Evolutionary conservation across 2,888 invertebrate genomes (phyloP), one percentile per base, ranked within the genome.

Genomic region (Sesamia inferens): DNA sequence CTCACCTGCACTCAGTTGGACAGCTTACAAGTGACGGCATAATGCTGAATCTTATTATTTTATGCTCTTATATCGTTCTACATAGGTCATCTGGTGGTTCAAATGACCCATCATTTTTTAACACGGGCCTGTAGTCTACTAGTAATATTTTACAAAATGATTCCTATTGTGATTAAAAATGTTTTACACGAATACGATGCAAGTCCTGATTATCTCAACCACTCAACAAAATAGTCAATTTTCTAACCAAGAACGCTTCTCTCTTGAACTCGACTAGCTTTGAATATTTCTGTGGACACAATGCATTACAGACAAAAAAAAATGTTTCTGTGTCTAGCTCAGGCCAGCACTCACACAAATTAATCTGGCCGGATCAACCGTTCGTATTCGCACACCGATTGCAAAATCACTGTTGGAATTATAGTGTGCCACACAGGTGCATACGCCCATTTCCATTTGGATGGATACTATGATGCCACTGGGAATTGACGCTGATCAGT

Each of bases 261-360:
- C 14, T 19, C n/a, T 0, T 7, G 55, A 42, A 31, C 5, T 19
- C 5, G n/a, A 6, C 39, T 11, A 24, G 13, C 48, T 44, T 31
- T 31, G 54, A 76, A 76, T 57, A 44, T 51, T 65, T 44, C 59
- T 42, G 4, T 59, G 48, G 31, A 61, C 57, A 81, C 81, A 81
- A 82, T 71, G 62, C 55, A 72, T 62, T 67, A 54, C 24, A 64
- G 57, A 48, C n/a, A 48, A 68, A 44, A 70, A 47, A 68, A 68
- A 65, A 61, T 82, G 78, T 68, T 47, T 11, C 58, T 59, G 73
- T 79, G 77, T 84, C 83, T 82, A 76, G 85, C 84, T 85, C 85
- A 81, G 74, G 80, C 75, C 78, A 84, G 90, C 91, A 92, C 92
- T 93, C 90, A 89, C 88, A 90, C 90, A 92, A 91, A 92, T 91